Evolutionary conservation across 2,888 invertebrate genomes (phyloP).

Genomic region (Nemapogon koenigi): DNA sequence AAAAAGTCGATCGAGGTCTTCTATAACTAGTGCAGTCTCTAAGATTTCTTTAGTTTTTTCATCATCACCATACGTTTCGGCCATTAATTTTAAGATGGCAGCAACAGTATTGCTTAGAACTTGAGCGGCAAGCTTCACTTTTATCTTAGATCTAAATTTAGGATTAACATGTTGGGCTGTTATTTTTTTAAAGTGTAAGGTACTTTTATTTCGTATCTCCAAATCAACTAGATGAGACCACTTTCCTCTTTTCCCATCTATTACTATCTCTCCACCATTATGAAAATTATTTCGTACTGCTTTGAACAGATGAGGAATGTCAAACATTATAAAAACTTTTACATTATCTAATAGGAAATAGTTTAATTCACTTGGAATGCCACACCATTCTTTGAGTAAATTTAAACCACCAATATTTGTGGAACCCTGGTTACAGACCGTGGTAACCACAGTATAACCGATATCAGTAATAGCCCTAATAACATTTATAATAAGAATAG

Average conservation of each 20-base stretch:
- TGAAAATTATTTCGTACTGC: conserved; percentile 12
- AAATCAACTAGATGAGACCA: conserved; percentile 12
- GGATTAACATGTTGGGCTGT: background rate
- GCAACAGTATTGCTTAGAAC: conserved; percentile 17
- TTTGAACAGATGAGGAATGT: conserved; percentile 13
- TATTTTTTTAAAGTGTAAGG: conserved; percentile 8
- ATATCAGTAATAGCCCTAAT: conserved; percentile 10
- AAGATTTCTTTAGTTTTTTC: conserved; percentile 10
- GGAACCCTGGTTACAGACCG: conserved; percentile 16
- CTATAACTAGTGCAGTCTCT: conserved; percentile 14
- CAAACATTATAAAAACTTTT: conserved; percentile 12
- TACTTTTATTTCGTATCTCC: no score
- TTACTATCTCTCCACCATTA: conserved; percentile 5
- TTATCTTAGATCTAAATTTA: conserved; percentile 16
- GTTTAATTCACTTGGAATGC: conserved; percentile 4
- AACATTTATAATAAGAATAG: conserved; percentile 11
- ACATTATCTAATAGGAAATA: conserved; percentile 9
- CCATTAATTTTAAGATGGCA: conserved; percentile 15
- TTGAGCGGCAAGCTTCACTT: conserved; percentile 19
- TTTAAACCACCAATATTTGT: conserved; percentile 15
- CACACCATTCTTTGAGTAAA: conserved; percentile 6
- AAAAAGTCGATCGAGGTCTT: conserved; percentile 11
- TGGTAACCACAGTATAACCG: conserved; percentile 11
- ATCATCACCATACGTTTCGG: conserved; percentile 3
- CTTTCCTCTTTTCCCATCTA: conserved; percentile 9